Evolutionary conservation across 2,113 vertebrate genomes (phyloP).

Genomic region (Odocoileus hemionus): DNA sequence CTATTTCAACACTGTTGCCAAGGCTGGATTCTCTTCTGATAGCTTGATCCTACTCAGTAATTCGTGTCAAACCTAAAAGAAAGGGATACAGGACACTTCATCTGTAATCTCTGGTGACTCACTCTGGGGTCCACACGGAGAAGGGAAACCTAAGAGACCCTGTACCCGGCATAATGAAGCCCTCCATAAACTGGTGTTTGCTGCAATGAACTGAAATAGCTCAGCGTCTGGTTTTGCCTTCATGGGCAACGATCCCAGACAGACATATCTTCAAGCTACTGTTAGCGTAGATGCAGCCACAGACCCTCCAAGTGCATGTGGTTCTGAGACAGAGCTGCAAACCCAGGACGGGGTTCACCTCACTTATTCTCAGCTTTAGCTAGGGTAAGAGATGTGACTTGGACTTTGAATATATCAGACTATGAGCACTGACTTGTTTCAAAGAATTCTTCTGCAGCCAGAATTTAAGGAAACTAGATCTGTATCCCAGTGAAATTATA

Average conservation of each 20-base stretch:
- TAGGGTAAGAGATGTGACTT: not conserved
- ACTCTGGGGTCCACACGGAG: not conserved
- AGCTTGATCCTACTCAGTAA: slow-evolving; percentile 32
- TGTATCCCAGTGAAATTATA: not conserved
- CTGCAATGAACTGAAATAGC: not conserved
- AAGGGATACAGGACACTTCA: not conserved
- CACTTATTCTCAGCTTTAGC: not conserved
- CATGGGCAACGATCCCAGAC: not conserved
- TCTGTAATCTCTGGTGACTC: not conserved
- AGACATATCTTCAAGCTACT: too few relatives aligned
- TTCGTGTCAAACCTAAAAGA: slow-evolving; percentile 46
- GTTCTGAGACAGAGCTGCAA: not conserved
- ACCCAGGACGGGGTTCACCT: not conserved
- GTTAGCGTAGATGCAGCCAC: not conserved
- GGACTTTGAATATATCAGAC: not conserved
- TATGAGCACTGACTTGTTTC: not conserved
- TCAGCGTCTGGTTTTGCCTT: not conserved
- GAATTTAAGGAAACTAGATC: slow-evolving; percentile 12
- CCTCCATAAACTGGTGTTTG: not conserved
- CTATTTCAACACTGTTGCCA: slow-evolving; percentile 27
- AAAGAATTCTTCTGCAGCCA: not conserved
- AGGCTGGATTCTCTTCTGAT: slow-evolving; percentile 48
- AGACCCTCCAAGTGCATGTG: not conserved
- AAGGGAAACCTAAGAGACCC: not conserved
- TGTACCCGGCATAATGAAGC: not conserved